Evolutionary conservation across 2,888 invertebrate species (phyloP).

Genomic region (Latrodectus hesperus): DNA sequence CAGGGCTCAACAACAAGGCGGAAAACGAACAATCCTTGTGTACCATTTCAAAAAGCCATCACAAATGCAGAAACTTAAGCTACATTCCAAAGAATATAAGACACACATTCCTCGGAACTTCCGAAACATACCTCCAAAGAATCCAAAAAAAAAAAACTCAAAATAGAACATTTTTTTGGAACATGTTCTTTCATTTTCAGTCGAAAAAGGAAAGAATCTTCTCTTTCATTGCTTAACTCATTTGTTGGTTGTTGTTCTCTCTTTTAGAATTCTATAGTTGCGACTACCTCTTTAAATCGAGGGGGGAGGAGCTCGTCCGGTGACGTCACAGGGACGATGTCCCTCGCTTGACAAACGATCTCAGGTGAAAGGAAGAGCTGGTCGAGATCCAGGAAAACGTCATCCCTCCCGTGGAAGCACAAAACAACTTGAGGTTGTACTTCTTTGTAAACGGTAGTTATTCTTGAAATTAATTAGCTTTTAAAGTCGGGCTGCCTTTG

Average conservation of each 20-base stretch:
- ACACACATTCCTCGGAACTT: neutral
- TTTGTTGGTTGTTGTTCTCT: slow-evolving; percentile 7
- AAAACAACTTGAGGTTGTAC: too few relatives aligned
- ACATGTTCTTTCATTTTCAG: neutral
- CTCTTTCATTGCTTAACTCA: neutral
- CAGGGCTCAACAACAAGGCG: slow-evolving; percentile 1
- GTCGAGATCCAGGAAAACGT: too few relatives aligned
- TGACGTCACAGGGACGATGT: too few relatives aligned
- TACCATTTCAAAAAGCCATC: neutral
- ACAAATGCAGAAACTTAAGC: slow-evolving; percentile 14
- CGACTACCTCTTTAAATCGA: slow-evolving; percentile 34
- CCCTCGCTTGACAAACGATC: too few relatives aligned
- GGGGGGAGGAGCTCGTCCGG: slow-evolving; percentile 8
- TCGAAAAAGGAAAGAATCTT: neutral
- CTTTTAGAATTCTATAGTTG: slow-evolving; percentile 49
- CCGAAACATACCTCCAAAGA: neutral
- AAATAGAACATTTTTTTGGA: neutral
- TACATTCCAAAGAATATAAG: slow-evolving; percentile 41
- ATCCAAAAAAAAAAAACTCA: neutral
- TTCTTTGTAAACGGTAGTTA: too few relatives aligned
- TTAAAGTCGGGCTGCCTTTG: too few relatives aligned
- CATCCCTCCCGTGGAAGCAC: too few relatives aligned
- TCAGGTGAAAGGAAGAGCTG: too few relatives aligned
- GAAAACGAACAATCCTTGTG: too few relatives aligned
- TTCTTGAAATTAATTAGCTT: too few relatives aligned